Percentiles rank a stretch among this genome's conserved stretches.
phyloP scores from a whole-genome alignment of 2,888 invertebrate species.

The Orthosia gracilis region DNA sequence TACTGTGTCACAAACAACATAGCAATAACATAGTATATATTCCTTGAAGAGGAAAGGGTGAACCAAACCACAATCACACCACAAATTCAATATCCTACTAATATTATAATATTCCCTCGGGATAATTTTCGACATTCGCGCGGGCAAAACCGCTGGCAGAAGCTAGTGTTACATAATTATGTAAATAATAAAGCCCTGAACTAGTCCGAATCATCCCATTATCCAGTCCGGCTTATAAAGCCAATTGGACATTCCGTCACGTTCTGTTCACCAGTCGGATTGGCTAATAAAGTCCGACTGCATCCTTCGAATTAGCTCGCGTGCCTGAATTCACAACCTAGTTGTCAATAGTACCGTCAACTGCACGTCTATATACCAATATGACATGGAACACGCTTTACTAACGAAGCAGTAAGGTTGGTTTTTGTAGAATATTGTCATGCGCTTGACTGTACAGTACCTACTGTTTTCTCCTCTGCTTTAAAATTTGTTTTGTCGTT shows the following conservation, averaged over 20 bases:
- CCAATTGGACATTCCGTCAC: conserved; percentile 44
- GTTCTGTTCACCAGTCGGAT: conserved; percentile 34
- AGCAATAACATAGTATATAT: too few relatives aligned
- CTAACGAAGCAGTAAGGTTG: neutral
- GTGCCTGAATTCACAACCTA: conserved; percentile 23
- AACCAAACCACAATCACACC: too few relatives aligned
- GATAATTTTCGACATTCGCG: too few relatives aligned
- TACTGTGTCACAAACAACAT: too few relatives aligned
- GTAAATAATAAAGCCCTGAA: neutral
- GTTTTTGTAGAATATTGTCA: neutral
- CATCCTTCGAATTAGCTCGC: conserved; percentile 46
- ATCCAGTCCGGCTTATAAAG: neutral
- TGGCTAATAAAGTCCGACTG: conserved; percentile 50
- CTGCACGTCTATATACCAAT: neutral
- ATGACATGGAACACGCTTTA: neutral
- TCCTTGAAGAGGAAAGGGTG: too few relatives aligned
- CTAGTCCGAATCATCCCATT: neutral
- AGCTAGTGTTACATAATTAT: too few relatives aligned
- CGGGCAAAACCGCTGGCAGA: too few relatives aligned
- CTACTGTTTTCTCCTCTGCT: neutral
- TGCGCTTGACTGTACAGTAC: neutral
- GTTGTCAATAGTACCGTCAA: conserved; percentile 6
- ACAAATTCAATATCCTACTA: too few relatives aligned
- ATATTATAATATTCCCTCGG: too few relatives aligned
- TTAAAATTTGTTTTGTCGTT: conserved; percentile 3